Base-by-base conservation (phyloP, 1,140 invertebrate species). In the Lepidurus packardi region DNA sequence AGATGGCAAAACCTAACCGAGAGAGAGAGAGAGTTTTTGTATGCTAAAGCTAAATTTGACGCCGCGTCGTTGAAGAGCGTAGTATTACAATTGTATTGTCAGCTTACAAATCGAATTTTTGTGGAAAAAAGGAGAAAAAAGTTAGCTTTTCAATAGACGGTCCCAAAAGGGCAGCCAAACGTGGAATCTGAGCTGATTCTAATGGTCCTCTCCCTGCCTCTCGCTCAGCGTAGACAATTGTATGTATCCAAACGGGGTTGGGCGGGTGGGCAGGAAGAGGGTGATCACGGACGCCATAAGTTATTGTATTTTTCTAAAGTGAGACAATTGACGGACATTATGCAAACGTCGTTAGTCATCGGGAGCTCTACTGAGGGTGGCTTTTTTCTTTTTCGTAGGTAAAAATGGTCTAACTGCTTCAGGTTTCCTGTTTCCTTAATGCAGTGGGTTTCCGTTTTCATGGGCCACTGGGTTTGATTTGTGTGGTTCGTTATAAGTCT, bases 91-190 rank as follows among this genome's bases (percentile, higher is more conserved):
- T 65, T 65, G 53, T 65, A 21, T 65, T 65, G 53, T 65, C 53
- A n/a, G 53, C 34, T 65, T 65, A 65, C 53, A 65, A 65, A 65
- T 65, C 53, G 53, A 65, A 65, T 65, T 65, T 65, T 65, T 65
- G 53, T 16, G 53, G 53, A 21, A 65, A 65, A 65, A 65, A 65
- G 53, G 53, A 21, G 21, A 65, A 65, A 65, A 65, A 65, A 65
- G 53, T 9, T 65, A 65, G 6, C 53, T 65, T 65, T 65, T 65
- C 53, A 65, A 21, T 13, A 16, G 53, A 65, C 53, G 21, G 53
- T 16, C 13, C 53, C 9, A 65, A 65, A 65, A 65, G 34, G 34
- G 53, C 53, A 65, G 53, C 53, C 53, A 65, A 65, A 65, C 53
- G 53, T 65, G 53, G 53, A 65, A 65, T 65, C 53, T 65, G 53